Conservation (phyloP, 2,888 invertebrate genomes). For the Cremastinae sp. region DNA sequence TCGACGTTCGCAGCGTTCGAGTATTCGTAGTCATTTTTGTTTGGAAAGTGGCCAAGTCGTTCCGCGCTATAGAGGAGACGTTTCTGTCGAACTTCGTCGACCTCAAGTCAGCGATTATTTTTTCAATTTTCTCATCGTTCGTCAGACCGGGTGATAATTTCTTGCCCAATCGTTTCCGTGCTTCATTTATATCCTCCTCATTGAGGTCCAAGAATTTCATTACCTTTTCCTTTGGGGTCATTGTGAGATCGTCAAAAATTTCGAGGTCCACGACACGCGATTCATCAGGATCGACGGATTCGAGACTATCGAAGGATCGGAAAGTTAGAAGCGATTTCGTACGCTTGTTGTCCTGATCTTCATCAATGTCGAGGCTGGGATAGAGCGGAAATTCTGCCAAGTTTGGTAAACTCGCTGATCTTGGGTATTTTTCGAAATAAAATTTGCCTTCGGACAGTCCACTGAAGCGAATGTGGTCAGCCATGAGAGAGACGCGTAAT, state of each 20-base stretch:
- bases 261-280: slow-evolving; percentile 26
- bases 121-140: slow-evolving; percentile 17
- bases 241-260: slow-evolving; percentile 49
- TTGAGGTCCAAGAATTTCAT: slow-evolving; percentile 68
- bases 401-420: slow-evolving; percentile 60
- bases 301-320: slow-evolving; percentile 59
- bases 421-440: slow-evolving; percentile 40
- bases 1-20: not conserved
- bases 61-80: slow-evolving; percentile 14
- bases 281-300: slow-evolving; percentile 58
- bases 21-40: not conserved
- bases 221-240: slow-evolving; percentile 67
- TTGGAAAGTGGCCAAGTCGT: not conserved
- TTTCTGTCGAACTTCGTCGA: slow-evolving; percentile 3
- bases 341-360: slow-evolving; percentile 27
- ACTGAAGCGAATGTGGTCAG: slow-evolving; percentile 31
- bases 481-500: not conserved
- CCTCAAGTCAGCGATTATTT: not conserved
- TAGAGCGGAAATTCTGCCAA: slow-evolving; percentile 49
- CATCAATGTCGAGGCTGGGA: slow-evolving; percentile 29
- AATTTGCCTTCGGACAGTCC: slow-evolving; percentile 17
- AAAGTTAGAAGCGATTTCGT: slow-evolving; percentile 66
- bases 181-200: slow-evolving; percentile 62
- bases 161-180: slow-evolving; percentile 40
- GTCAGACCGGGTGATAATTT: not conserved